Conservation (phyloP, 2,113 vertebrate species). For the Hylia prasina region DNA sequence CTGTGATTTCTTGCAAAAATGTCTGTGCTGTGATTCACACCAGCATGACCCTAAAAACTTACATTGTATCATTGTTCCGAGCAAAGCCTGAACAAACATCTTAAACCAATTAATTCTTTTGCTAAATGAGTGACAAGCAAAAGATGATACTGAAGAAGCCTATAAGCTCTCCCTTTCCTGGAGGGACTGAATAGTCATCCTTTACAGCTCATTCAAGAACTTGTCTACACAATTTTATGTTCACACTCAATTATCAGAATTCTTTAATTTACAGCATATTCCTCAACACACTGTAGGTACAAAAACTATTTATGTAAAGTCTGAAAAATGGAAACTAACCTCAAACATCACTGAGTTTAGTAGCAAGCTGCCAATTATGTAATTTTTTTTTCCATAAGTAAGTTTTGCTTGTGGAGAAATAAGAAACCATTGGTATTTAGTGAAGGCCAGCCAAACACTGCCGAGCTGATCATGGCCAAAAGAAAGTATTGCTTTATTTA, state of each 20-base stretch:
- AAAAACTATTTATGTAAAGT: not conserved
- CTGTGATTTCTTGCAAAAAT: not conserved
- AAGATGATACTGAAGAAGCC: not conserved
- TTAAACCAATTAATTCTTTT: conserved; percentile 3
- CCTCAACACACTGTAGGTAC: not conserved
- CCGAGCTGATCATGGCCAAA: not conserved
- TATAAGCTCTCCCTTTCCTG: not conserved
- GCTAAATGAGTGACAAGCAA: not conserved
- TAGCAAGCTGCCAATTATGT: conserved; percentile 17
- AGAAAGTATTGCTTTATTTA: not conserved
- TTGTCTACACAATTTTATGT: not conserved
- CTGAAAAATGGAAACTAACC: conserved; percentile 29
- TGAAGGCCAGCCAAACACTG: conserved; percentile 34
- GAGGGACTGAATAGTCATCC: not conserved
- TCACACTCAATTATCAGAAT: not conserved
- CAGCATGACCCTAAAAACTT: not conserved
- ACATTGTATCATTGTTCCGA: not conserved
- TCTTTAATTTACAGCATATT: not conserved
- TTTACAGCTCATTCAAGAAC: not conserved
- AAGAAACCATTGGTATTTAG: conserved; percentile 32
- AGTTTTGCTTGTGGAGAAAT: conserved; percentile 30
- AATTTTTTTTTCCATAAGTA: conserved; percentile 11
- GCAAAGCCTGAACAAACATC: not conserved
- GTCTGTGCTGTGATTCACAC: not conserved
- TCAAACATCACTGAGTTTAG: not conserved